Evolutionary conservation across 1,140 invertebrate genomes (phyloP).

Genomic region (Melanaphis sacchari): DNA sequence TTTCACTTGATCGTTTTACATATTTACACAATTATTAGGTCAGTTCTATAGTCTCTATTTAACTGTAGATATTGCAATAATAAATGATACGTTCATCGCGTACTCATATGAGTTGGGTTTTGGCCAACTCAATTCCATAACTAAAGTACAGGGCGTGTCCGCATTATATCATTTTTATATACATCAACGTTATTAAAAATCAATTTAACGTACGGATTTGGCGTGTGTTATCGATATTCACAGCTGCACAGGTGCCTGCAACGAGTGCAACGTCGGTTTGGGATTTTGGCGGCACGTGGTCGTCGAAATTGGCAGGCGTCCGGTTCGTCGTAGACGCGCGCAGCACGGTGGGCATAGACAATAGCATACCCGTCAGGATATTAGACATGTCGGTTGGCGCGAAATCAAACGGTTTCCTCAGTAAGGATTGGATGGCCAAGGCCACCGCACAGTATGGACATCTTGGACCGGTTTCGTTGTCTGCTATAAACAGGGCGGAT

Average conservation of each 20-base stretch:
- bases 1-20: too few species aligned
- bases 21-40: too few species aligned
- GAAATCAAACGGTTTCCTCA: background rate
- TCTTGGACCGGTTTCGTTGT: background rate
- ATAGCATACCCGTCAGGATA: constrained; percentile 21
- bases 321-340: constrained; percentile 15
- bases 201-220: background rate
- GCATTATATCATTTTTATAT: too few species aligned
- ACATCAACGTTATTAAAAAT: background rate
- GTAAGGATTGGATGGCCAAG: constrained; percentile 41
- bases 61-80: too few species aligned
- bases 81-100: too few species aligned
- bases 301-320: constrained; percentile 27
- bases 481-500: background rate
- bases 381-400: background rate
- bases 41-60: too few species aligned
- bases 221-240: background rate
- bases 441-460: background rate
- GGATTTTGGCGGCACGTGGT: constrained; percentile 39
- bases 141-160: too few species aligned
- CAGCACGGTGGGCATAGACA: constrained; percentile 40
- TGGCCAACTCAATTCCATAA: too few species aligned
- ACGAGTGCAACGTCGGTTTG: constrained; percentile 6
- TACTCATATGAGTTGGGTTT: too few species aligned
- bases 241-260: background rate